Conservation (phyloP, 23 tunicate species). For the Halocynthia roretzi region DNA sequence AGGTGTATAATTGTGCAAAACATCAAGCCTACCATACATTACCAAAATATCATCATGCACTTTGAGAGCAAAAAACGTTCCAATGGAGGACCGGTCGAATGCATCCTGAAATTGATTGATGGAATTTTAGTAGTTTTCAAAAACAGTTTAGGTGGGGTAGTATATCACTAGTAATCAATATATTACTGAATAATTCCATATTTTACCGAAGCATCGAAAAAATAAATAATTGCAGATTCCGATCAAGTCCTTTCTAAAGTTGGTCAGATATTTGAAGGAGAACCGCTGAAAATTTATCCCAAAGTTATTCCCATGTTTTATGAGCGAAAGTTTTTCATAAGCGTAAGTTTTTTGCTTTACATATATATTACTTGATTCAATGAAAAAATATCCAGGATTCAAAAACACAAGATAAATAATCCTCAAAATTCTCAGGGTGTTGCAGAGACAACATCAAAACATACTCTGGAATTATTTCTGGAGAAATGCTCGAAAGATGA, state of each 20-base stretch:
- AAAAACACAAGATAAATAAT: too few species aligned
- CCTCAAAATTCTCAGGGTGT: slow-evolving; percentile 8
- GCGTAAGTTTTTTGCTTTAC: slow-evolving; percentile 9
- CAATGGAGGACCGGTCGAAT: slow-evolving; percentile 17
- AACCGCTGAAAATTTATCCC: slow-evolving; percentile 1
- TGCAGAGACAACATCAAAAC: not conserved
- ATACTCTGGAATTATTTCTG: slow-evolving; percentile 11
- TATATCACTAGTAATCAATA: not conserved
- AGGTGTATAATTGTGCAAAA: too few species aligned
- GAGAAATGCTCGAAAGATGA: slow-evolving; percentile 13
- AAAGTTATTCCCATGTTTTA: slow-evolving; percentile 7
- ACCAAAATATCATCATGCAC: slow-evolving; percentile 20
- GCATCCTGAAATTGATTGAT: slow-evolving; percentile 17
- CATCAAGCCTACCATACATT: too few species aligned
- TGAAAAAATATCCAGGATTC: not conserved
- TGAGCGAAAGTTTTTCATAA: not conserved
- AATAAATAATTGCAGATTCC: slow-evolving; percentile 12
- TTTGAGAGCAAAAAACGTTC: slow-evolving; percentile 17
- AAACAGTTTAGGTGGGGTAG: not conserved
- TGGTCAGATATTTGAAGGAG: slow-evolving; percentile 2
- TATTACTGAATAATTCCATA: not conserved
- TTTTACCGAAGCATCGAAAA: not conserved
- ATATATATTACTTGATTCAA: slow-evolving; percentile 3
- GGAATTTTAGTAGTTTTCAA: slow-evolving; percentile 13
- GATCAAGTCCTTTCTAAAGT: not conserved